Conservation (phyloP, 2,888 invertebrate species). For the Tetragnatha montana region DNA sequence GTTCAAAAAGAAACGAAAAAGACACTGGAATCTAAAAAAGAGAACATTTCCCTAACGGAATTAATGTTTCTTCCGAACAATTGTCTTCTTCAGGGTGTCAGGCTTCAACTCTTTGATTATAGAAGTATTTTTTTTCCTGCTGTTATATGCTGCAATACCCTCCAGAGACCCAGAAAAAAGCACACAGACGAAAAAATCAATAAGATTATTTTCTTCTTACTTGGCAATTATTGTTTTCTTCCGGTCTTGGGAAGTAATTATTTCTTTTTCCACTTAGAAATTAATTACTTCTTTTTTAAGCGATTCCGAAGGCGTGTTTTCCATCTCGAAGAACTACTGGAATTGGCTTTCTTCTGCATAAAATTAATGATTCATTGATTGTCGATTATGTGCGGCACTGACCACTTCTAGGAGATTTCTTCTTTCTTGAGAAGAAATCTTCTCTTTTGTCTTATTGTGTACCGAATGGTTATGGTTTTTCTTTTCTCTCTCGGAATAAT, state of each 20-base stretch:
- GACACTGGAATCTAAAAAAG: not conserved
- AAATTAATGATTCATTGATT: slow-evolving; percentile 51
- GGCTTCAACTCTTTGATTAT: not conserved
- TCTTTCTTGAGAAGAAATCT: not conserved
- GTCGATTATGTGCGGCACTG: slow-evolving; percentile 34
- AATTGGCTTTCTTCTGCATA: slow-evolving; percentile 24
- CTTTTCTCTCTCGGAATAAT: not conserved
- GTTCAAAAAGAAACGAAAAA: not conserved
- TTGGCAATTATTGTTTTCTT: slow-evolving; percentile 33
- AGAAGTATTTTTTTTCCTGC: not conserved
- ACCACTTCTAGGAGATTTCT: not conserved
- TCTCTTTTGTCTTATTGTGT: slow-evolving; percentile 13
- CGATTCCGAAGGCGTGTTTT: slow-evolving; percentile 23
- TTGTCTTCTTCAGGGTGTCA: slow-evolving; percentile 6
- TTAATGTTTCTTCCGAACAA: not conserved
- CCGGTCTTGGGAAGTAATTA: slow-evolving; percentile 34
- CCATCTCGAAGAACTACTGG: not conserved
- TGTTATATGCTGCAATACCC: not conserved
- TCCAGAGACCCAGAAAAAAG: not conserved
- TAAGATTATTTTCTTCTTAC: slow-evolving; percentile 19
- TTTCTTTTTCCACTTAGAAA: slow-evolving; percentile 32
- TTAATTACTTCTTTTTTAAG: slow-evolving; percentile 38
- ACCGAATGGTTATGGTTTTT: not conserved
- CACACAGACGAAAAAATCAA: slow-evolving; percentile 5
- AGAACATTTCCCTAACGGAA: not conserved